Percentiles rank a stretch among this genome's conserved stretches.
Conservation (phyloP, 2,888 invertebrate species). For the Dryococelus australis region DNA sequence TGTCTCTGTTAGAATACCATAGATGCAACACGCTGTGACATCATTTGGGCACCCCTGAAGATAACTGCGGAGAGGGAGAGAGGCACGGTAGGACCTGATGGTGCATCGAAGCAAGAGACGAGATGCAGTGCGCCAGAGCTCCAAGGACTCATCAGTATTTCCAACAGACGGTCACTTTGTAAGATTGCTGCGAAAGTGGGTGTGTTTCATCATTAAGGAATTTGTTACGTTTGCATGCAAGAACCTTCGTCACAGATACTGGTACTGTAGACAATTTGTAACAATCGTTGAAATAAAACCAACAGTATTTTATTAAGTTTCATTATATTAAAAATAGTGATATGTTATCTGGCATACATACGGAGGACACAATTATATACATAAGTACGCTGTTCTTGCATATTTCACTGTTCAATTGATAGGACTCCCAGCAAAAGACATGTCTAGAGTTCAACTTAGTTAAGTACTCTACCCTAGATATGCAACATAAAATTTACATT, state of each 20-base stretch:
- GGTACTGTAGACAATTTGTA: too few relatives aligned
- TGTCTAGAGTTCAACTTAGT: too few relatives aligned
- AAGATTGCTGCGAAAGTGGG: not conserved
- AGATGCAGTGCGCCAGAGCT: not conserved
- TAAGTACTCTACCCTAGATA: too few relatives aligned
- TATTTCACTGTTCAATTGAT: too few relatives aligned
- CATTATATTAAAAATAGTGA: too few relatives aligned
- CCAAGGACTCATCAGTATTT: not conserved
- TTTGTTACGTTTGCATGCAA: not conserved
- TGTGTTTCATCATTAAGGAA: not conserved
- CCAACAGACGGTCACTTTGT: not conserved
- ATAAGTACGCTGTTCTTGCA: too few relatives aligned
- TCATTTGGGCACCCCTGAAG: constrained; percentile 27
- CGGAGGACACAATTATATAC: too few relatives aligned
- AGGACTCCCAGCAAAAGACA: too few relatives aligned
- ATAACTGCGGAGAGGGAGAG: not conserved
- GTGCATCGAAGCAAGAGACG: not conserved
- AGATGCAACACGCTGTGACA: constrained; percentile 22
- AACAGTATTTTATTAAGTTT: too few relatives aligned
- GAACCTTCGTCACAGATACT: not conserved
- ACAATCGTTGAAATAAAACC: too few relatives aligned
- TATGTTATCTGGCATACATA: too few relatives aligned
- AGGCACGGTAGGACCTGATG: not conserved
- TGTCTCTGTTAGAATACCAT: constrained; percentile 25
- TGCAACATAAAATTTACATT: too few relatives aligned